Conservation (phyloP, 2,888 invertebrate genomes). For the Ectobius pallidus region DNA sequence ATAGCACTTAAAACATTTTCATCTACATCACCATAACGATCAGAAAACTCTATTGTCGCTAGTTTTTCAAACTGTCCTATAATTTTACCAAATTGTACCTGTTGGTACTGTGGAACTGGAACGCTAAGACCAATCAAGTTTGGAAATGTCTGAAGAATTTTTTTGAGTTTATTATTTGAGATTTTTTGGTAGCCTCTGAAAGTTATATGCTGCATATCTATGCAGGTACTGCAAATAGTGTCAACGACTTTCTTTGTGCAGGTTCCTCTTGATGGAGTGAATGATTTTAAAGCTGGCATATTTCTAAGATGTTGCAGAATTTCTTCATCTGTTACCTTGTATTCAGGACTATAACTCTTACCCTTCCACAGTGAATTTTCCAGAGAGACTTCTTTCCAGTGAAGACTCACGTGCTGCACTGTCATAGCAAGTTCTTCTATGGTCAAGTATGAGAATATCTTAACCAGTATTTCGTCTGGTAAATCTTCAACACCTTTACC, state of each 20-base stretch:
- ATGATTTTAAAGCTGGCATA: constrained; percentile 1
- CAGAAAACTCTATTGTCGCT: not conserved
- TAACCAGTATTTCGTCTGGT: constrained; percentile 3
- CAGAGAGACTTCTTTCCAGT: not conserved
- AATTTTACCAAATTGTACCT: not conserved
- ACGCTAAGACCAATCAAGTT: too few species aligned
- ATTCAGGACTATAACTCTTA: not conserved
- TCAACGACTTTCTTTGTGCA: too few species aligned
- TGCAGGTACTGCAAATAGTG: not conserved
- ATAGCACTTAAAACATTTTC: not conserved
- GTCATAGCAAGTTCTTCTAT: not conserved
- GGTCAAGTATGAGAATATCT: constrained; percentile 12
- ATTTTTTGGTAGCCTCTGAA: not conserved
- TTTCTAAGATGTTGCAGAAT: not conserved
- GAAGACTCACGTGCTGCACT: not conserved
- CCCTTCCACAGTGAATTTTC: constrained; percentile 1
- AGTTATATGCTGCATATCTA: not conserved
- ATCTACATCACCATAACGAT: not conserved
- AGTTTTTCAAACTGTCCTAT: constrained; percentile 4
- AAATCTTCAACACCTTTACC: constrained; percentile 3
- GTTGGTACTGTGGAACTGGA: too few species aligned
- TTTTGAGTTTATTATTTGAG: not conserved
- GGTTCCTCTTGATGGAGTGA: not conserved
- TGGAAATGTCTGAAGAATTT: not conserved
- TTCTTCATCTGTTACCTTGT: constrained; percentile 1